These are phyloP conservation scores for Orchestes rusci DNA, from an alignment of 2,888 invertebrate species.

Conservation along the genomic window DNA sequence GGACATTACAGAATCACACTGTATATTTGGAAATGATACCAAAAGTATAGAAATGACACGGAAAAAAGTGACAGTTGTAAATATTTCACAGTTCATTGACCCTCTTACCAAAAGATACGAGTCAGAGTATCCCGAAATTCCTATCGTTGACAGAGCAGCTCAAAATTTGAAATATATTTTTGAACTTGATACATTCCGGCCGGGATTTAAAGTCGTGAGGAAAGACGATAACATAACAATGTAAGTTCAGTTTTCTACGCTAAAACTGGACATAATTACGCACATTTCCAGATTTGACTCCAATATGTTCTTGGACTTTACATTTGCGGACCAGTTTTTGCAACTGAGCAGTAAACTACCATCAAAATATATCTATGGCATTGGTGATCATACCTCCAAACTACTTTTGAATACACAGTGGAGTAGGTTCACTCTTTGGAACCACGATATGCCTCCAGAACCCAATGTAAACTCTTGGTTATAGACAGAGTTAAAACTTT, in stretches of 20 bases:
- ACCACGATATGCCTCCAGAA: slow-evolving; percentile 57
- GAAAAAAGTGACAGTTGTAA: too few species aligned
- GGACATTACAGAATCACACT: too few species aligned
- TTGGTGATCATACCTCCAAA: slow-evolving; percentile 62
- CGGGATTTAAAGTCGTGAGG: slow-evolving; percentile 58
- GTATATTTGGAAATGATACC: too few species aligned
- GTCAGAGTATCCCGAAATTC: slow-evolving; percentile 59
- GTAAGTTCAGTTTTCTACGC: too few species aligned
- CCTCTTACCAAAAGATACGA: slow-evolving; percentile 53
- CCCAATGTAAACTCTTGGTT: slow-evolving; percentile 56
- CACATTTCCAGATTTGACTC: slow-evolving; percentile 57
- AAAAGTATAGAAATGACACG: too few species aligned
- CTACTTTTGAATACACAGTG: slow-evolving; percentile 59
- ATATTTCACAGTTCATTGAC: slow-evolving; percentile 48
- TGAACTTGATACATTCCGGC: slow-evolving; percentile 47
- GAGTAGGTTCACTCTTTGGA: slow-evolving; percentile 63
- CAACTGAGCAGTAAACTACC: slow-evolving; percentile 60
- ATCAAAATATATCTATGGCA: slow-evolving; percentile 60
- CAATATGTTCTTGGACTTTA: slow-evolving; percentile 58
- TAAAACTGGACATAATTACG: too few species aligned
- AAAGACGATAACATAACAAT: slow-evolving; percentile 48
- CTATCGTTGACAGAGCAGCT: slow-evolving; percentile 47
- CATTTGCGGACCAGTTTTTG: slow-evolving; percentile 68
- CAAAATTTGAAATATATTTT: slow-evolving; percentile 51
- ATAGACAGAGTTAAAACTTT: not conserved